Evolutionary conservation across 2,888 invertebrate species (phyloP), one percentile per base, ranked within the genome.

Genomic region (Trichopria drosophilae): DNA sequence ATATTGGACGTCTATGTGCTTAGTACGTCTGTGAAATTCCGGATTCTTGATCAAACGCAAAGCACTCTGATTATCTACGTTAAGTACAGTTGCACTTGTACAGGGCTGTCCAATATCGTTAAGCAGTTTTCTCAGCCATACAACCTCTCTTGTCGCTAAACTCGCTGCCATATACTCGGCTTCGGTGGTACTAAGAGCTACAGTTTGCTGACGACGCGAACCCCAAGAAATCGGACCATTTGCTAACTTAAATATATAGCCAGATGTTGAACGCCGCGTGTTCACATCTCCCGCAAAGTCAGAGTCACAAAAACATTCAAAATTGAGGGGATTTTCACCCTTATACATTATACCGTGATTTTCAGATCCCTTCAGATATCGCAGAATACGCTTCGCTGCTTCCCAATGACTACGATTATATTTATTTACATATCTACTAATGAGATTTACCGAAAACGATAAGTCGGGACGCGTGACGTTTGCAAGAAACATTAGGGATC

Each of bases 141-240:
- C 15, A 10, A 53, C 55, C 31, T 62, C 58, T 29, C 58, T 49
- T 7, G 48, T 49, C 15, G 51, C 55, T 62, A 64, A 26, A 62
- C 61, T 0, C 58, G 47, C 43, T 62, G 58, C n/a, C n/a, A n/a
- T n/a, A n/a, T n/a, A n/a, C n/a, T n/a, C n/a, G n/a, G n/a, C n/a
- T n/a, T n/a, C n/a, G 1, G 61, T 49, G 1, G 60, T 57, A 19
- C 58, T 60, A 3, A 52, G 41, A 3, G 58, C 34, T 2, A 62
- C 53, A 4, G 45, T 24, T 7, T 32, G 39, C 36, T 61, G 59
- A 10, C 34, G 29, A 23, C 60, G 45, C 22, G 49, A 51, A 3
- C 44, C 51, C 61, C 59, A 63, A 1, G 51, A 40, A 13, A 63
- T 36, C 18, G 60, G 52, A 18, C 48, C 54, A 32, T 57, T 54